Conservation (phyloP, 2,113 vertebrate genomes). For the Grallaria varia region DNA sequence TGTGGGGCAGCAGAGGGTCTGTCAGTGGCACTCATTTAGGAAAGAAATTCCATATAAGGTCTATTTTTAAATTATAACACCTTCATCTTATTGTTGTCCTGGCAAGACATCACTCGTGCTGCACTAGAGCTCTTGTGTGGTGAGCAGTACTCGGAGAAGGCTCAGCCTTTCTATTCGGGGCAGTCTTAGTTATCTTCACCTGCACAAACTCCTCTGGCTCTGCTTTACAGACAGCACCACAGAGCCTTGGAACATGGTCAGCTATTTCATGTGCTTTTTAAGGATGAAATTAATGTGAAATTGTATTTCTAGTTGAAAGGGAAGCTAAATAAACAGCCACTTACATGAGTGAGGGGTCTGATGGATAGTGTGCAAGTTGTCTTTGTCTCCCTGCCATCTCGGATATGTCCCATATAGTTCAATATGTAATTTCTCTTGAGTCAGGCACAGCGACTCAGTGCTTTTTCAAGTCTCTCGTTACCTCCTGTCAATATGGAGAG, state of each 20-base stretch:
- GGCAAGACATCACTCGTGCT: background rate
- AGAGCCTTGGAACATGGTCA: background rate
- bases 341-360: background rate
- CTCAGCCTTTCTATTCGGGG: background rate
- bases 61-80: background rate
- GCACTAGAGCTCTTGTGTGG: background rate
- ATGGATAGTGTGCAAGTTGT: background rate
- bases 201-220: background rate
- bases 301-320: background rate
- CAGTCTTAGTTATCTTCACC: background rate
- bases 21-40: background rate
- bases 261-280: background rate
- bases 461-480: constrained; percentile 32
- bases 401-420: background rate
- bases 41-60: background rate
- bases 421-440: background rate
- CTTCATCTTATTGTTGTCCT: background rate
- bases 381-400: background rate
- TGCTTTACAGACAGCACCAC: background rate
- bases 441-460: background rate
- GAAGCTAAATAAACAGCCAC: background rate
- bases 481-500: background rate
- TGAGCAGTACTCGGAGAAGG: background rate
- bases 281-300: background rate
- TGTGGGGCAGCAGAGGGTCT: background rate